Evolutionary conservation across 1,140 invertebrate genomes (phyloP), one percentile per base, ranked within the genome.

Genomic region (Drosophila bocqueti): DNA sequence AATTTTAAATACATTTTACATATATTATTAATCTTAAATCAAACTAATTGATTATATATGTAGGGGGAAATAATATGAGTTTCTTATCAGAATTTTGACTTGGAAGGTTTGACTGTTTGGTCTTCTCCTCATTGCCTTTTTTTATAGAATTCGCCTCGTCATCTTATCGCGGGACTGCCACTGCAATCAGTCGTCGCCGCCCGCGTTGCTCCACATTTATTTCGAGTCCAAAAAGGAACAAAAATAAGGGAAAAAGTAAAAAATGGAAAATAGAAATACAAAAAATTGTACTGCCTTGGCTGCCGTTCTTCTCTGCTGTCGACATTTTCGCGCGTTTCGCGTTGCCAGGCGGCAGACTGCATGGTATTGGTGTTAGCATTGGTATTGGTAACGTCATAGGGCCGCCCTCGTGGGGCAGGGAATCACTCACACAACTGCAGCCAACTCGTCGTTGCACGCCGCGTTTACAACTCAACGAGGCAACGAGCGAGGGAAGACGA

Each of bases 81-180:
- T 50, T 13, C 49, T 50, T 50, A 50, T 50, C 16, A 10, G 5
- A 18, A n/a, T 6, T 24, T 59, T 11, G 7, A 40, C 11, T 15
- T 63, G 43, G 40, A 58, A 58, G 46, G 46, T 52, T 57, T 7
- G n/a, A 10, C 58, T 45, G 52, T 47, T 24, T 76, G 11, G 61
- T 68, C 38, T 45, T 49, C 24, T 42, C 8, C 46, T 67, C 65
- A 54, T 42, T 36, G 58, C 34, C 13, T 58, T 71, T 71, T 71
- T 78, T 67, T 62, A 47, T 42, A 26, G 46, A 81, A 65, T 74
- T 83, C 29, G 77, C 73, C 13, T 61, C 66, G 84, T 84, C 83
- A 87, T 87, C 84, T 89, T 78, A 83, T 83, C 79, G 54, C 72
- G 74, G 82, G 62, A 59, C 42, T 73, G 68, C 45, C 73, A 74